phyloP scores from a whole-genome alignment of 2,797 vertebrate genomes.

The Pteronotus mesoamericanus region DNA sequence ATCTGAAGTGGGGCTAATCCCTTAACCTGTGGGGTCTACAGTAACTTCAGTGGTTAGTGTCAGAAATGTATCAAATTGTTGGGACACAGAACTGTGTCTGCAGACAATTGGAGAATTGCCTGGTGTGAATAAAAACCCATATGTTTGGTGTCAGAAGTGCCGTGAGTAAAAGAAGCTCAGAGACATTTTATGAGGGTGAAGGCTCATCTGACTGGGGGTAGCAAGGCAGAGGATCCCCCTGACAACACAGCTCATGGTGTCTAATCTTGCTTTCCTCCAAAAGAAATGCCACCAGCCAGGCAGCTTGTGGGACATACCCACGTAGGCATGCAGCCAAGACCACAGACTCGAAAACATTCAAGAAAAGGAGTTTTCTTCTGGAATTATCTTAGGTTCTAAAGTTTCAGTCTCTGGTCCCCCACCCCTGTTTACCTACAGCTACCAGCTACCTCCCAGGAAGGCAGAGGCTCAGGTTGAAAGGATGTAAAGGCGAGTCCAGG shows the following conservation, averaged over 20 bases:
- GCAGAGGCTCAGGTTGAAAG: background rate
- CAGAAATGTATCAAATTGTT: no score
- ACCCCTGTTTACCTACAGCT: no score
- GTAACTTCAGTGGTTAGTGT: background rate
- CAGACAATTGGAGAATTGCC: background rate
- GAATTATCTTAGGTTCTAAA: background rate
- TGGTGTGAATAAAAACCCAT: background rate
- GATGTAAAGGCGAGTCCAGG: background rate
- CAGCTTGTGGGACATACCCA: no score
- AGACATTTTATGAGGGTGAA: background rate
- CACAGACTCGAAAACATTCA: background rate
- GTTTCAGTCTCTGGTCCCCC: background rate
- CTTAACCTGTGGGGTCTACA: background rate
- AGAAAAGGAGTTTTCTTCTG: background rate
- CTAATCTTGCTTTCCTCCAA: background rate
- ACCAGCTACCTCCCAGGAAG: background rate
- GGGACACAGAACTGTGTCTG: background rate
- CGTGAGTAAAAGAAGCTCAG: background rate
- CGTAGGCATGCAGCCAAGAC: rapidly evolving
- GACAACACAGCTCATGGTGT: background rate
- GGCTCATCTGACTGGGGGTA: background rate
- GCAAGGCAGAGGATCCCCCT: rapidly evolving
- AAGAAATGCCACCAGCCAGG: background rate
- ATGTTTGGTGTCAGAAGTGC: background rate
- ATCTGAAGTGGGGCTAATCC: background rate